Base-by-base conservation (phyloP, 1,140 invertebrate species). In the Microplitis demolitor region DNA sequence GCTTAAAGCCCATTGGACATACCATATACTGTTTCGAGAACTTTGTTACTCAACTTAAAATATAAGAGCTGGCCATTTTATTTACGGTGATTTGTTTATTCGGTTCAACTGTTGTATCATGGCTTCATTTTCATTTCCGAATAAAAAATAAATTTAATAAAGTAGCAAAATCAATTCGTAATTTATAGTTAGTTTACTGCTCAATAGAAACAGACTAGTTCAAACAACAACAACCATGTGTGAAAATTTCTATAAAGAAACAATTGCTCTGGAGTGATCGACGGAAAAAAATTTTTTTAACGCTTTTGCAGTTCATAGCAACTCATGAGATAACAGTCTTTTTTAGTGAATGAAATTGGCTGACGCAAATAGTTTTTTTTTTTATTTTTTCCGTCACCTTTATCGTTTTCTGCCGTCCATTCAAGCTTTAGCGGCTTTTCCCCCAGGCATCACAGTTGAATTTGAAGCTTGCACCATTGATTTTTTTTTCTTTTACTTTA, bases 1-100 rank as follows among this genome's bases (percentile, higher is more conserved):
- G 71, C 70, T 60, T 53, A 35, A 33, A 72, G 71, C 70, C 58
- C 66, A 62, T 71, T 63, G 66, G 63, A 66, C 69, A 54, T 67
- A 50, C 64, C 69, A 61, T 50, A 33, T 54, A 33, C 16, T 61
- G 37, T 50, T 61, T 24, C 56, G 33, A 53, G 60, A 69, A 70
- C 71, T 73, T 73, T 73, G 45, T 66, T 73, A 64, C 62, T 64
- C 35, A 35, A 39, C 62, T 64, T 45, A 35, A 14, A 35, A 64
- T 64, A n/a, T 33, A 64, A 37, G n/a, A 35, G 39, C 39, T 64
- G 4, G 13, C 37, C 11, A 35, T 37, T 37, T n/a, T n/a, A 45
- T 64, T 37, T n/a, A 61, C 14, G n/a, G 62, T 0, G 35, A 39
- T 35, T 37, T 34, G 37, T 64, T 35, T 64, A 45, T 45, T 11